Base-by-base conservation (phyloP, 2,888 invertebrate genomes). In the Lasioglossum lativentre region DNA sequence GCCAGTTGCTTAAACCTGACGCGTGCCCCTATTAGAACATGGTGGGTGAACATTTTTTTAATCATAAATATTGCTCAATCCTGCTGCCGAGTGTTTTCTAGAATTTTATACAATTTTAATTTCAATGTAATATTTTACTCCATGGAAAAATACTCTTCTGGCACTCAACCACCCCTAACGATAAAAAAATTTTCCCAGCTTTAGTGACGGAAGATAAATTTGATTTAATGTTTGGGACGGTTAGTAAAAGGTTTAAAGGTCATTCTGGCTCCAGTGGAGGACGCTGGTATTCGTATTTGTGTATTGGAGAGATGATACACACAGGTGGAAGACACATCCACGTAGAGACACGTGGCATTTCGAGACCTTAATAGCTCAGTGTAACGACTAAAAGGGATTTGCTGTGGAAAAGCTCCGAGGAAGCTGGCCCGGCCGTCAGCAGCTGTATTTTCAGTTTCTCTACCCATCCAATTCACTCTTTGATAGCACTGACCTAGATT, bases 401-500 rank as follows among this genome's bases (percentile, higher is more conserved):
- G 82, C 73, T 82, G 80, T 81, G 70, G 82, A 83, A 86, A 85
- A 84, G 87, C 66, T 87, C 63, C 78, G 78, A 86, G 80, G 78
- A 79, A 56, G 68, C 70, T 59, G 27, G 81, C 27, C 59, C 45
- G 78, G 71, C 88, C 83, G 77, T 89, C 78, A 78, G 78, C 87
- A 86, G 84, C 86, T 90, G 90, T 77, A 83, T 75, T 81, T 87
- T 83, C 85, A 70, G 71, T 80, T 83, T 74, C 79, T 85, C 63
- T 74, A 70, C 63, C 34, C 75, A 47, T 81, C 68, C 72, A 71
- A 72, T 79, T 83, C 83, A 74, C 82, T 83, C 86, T 85, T 90
- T 88, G 80, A 83, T 81, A 89, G 85, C 83, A 81, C 83, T 91
- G 90, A 90, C 92, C 92, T 73, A 88, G 70, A 91, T 90, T 88